These are phyloP conservation scores for Nebria ingens DNA, from an alignment of 1,140 invertebrate species.

Conservation along the genomic window DNA sequence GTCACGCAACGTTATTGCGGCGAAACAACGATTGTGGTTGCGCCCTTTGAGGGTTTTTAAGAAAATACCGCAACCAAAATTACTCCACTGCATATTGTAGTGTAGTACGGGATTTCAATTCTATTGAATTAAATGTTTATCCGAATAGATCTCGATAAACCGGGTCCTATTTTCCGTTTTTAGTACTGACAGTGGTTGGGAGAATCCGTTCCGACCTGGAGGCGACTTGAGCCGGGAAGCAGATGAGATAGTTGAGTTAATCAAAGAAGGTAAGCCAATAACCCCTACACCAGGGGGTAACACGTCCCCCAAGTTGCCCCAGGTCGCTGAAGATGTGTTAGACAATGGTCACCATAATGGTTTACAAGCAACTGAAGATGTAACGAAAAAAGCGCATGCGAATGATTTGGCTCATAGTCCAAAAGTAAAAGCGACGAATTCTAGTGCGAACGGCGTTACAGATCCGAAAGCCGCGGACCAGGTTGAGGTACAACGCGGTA, in stretches of 20 bases:
- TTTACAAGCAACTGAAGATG: slow-evolving; percentile 18
- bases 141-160: too few relatives aligned
- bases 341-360: slow-evolving; percentile 17
- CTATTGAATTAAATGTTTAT: too few relatives aligned
- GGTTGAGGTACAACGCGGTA: slow-evolving; percentile 65
- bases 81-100: too few relatives aligned
- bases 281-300: slow-evolving; percentile 49
- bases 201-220: slow-evolving; percentile 94
- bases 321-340: slow-evolving; percentile 22
- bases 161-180: slow-evolving; percentile 33
- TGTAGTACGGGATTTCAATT: too few relatives aligned
- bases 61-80: too few relatives aligned
- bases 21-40: too few relatives aligned
- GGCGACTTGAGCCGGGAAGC: slow-evolving; percentile 89
- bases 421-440: slow-evolving; percentile 24
- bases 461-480: slow-evolving; percentile 34
- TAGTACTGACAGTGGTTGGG: slow-evolving; percentile 90
- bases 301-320: slow-evolving; percentile 20
- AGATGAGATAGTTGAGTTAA: slow-evolving; percentile 90
- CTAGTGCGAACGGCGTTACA: slow-evolving; percentile 29
- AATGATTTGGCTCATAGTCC: slow-evolving; percentile 8
- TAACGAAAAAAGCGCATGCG: not conserved
- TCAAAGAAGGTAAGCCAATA: slow-evolving; percentile 80
- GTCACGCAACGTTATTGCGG: too few relatives aligned
- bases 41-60: too few relatives aligned